Evolutionary conservation across 2,888 invertebrate species (phyloP).

Genomic region (Aleiodes alternator): DNA sequence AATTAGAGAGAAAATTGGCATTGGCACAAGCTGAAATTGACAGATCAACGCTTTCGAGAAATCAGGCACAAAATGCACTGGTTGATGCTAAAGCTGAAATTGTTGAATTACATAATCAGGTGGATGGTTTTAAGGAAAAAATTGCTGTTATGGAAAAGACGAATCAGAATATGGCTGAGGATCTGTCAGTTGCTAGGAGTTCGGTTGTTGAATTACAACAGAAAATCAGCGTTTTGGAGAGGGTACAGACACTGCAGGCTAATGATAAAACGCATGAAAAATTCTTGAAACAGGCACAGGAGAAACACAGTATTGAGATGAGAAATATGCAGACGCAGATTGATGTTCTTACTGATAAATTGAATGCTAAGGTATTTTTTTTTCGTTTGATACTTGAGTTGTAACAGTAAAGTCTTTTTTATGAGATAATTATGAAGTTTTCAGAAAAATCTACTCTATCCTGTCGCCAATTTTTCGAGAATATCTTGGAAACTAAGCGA

Average conservation of each 20-base stretch:
- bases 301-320: conserved; percentile 75
- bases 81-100: conserved; percentile 70
- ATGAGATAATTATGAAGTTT: neutral
- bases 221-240: conserved; percentile 67
- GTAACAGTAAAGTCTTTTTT: conserved; percentile 27
- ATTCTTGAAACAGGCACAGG: conserved; percentile 75
- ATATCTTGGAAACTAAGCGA: no score
- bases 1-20: conserved; percentile 78
- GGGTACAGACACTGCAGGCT: conserved; percentile 65
- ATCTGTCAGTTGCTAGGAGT: conserved; percentile 64
- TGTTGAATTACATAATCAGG: conserved; percentile 64
- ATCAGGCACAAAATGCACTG: conserved; percentile 81
- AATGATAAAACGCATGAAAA: conserved; percentile 70
- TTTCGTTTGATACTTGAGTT: no score
- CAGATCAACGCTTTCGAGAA: conserved; percentile 78
- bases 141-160: conserved; percentile 66
- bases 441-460: no score
- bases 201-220: conserved; percentile 69
- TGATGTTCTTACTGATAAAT: conserved; percentile 72
- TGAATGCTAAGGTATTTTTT: conserved; percentile 66
- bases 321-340: conserved; percentile 77
- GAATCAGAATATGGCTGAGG: conserved; percentile 68
- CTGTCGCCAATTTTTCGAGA: no score
- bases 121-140: conserved; percentile 63
- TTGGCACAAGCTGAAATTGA: conserved; percentile 80